Evolutionary conservation across 1,140 invertebrate genomes (phyloP), one percentile per base, ranked within the genome.

Genomic region (Sycobia sp.): DNA sequence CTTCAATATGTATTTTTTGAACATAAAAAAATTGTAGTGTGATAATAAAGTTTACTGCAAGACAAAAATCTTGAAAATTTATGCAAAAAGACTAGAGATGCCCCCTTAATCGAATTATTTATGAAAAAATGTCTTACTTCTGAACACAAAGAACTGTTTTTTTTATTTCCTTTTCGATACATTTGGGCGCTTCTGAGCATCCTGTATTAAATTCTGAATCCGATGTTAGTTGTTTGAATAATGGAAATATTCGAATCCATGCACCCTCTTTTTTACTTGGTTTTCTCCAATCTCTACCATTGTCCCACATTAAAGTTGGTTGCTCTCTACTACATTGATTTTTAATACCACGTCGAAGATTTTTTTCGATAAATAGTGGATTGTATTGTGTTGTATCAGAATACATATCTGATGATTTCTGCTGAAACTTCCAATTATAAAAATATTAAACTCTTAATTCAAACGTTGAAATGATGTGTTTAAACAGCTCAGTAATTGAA

Each of bases 221-320:
- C 4, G 64, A 27, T 18, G 59, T 34, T 69, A 76, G 72, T 14
- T 46, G 56, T 22, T 58, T 64, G 25, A 56, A 66, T 16, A 82
- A 62, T 22, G 87, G 87, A 75, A 83, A 88, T n/a, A 87, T 78
- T 54, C 86, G 73, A 16, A 86, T 80, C 87, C 87, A 88, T 22
- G 85, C 84, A 4, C 87, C 87, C 70, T 86, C 86, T 22, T 73
- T 72, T 10, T 73, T 71, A n/a, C 78, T 81, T 0, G 85, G 79
- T 51, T 75, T 73, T 16, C 75, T 78, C 87, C 87, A 89, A 62
- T 88, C 83, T 34, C 78, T 76, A 4, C 86, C 87, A 71, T 89
- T 88, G 22, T 87, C 84, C 86, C 87, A 88, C 7, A 76, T 55
- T 3, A 69, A 54, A 25, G 61, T 25, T 22, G 64, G 32, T 29